Conservation (phyloP, 2,113 vertebrate species). For the Ailurus styani region DNA sequence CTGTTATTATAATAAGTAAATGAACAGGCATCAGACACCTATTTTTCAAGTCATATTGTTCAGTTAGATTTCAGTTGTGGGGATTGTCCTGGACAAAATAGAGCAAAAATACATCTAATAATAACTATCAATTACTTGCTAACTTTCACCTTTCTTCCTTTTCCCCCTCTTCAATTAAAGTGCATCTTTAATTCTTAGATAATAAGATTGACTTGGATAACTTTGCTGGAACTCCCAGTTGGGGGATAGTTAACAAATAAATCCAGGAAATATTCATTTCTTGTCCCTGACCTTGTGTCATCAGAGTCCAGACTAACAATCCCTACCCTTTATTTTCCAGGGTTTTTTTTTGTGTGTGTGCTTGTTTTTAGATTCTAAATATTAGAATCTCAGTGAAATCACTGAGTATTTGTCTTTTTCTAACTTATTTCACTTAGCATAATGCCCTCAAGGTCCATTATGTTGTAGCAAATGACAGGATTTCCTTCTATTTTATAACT, state of each 20-base stretch:
- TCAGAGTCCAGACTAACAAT: not conserved
- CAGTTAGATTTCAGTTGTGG: not conserved
- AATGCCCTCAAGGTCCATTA: not conserved
- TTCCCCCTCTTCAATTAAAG: not conserved
- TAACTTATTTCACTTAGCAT: not conserved
- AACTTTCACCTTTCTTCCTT: not conserved
- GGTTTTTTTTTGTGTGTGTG: not conserved
- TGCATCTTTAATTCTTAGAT: not conserved
- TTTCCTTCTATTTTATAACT: not conserved
- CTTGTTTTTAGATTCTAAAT: not conserved
- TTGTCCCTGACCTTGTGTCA: not conserved
- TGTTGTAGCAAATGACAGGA: not conserved
- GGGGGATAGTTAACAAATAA: not conserved
- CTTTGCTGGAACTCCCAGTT: not conserved
- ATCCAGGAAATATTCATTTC: not conserved
- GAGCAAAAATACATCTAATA: not conserved
- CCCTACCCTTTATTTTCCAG: not conserved
- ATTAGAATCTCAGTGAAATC: not conserved
- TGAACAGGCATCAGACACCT: not conserved
- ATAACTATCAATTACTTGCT: not conserved
- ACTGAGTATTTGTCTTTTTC: not conserved
- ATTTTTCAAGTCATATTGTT: not conserved
- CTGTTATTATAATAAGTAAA: not conserved
- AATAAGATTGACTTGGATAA: not conserved
- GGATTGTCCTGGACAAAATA: not conserved